A percentile compares a stretch with the other conserved stretches of the same genome.
These are phyloP conservation scores for Psammodynastes pulverulentus DNA, from an alignment of 2,113 vertebrate genomes.

Conservation along the genomic window DNA sequence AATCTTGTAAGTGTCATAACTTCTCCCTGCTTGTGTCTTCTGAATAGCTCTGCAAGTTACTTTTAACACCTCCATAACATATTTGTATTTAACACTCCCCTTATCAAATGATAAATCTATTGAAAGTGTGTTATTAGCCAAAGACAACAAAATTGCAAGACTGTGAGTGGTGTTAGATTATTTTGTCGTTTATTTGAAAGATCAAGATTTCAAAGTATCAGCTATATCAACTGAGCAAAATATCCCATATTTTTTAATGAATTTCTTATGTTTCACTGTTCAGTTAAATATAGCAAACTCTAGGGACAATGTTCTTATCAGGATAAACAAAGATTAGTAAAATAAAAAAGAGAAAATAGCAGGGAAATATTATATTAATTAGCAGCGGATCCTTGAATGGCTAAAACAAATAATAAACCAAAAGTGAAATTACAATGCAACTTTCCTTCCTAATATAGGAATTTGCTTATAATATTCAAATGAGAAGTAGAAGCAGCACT, in stretches of 20 bases:
- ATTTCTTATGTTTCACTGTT: conserved; percentile 7
- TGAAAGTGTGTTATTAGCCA: background rate
- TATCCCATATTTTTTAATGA: background rate
- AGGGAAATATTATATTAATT: background rate
- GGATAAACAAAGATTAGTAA: accelerated
- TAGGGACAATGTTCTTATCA: background rate
- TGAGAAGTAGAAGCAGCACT: background rate
- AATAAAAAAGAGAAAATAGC: background rate
- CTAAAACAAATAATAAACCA: background rate
- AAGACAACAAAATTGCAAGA: background rate
- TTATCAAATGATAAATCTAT: background rate
- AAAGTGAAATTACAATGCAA: background rate
- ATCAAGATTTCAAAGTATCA: conserved; percentile 31
- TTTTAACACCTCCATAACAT: background rate
- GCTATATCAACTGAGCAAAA: conserved; percentile 28
- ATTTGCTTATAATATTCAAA: background rate
- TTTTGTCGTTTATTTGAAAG: conserved; percentile 31
- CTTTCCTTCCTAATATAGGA: background rate
- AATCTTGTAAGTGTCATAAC: background rate
- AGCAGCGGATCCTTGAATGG: accelerated
- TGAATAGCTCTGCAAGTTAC: background rate
- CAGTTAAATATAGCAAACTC: background rate
- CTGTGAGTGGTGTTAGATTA: conserved; percentile 20
- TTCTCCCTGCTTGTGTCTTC: background rate
- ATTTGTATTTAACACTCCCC: background rate